Conservation (phyloP, 2,888 invertebrate genomes). For the Leucania comma region DNA sequence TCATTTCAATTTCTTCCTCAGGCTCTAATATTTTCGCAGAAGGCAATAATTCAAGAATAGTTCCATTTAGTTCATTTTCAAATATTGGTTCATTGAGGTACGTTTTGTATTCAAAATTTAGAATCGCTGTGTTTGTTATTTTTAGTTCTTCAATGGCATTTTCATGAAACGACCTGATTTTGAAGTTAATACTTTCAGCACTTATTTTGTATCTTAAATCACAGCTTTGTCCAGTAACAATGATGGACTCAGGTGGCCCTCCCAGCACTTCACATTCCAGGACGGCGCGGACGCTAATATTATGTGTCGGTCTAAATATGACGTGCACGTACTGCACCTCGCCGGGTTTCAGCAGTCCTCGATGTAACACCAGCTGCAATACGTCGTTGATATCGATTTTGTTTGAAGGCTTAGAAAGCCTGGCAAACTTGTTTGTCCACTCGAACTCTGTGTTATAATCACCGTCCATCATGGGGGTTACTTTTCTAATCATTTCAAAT, state of each 20-base stretch:
- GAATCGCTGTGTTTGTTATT: constrained; percentile 87
- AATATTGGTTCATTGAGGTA: constrained; percentile 78
- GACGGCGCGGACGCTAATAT: constrained; percentile 84
- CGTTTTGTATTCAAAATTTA: constrained; percentile 85
- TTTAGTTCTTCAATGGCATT: constrained; percentile 77
- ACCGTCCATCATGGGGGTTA: constrained; percentile 78
- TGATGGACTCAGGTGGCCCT: constrained; percentile 89
- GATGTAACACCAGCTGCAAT: constrained; percentile 85
- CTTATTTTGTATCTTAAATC: constrained; percentile 88
- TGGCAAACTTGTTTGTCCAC: constrained; percentile 81
- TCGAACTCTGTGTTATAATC: constrained; percentile 75
- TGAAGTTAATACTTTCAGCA: constrained; percentile 81
- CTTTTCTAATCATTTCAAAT: constrained; percentile 72
- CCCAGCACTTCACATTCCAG: constrained; percentile 90
- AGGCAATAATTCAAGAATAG: constrained; percentile 86
- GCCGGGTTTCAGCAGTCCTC: constrained; percentile 88
- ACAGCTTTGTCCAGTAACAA: constrained; percentile 88
- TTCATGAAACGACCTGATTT: constrained; percentile 86
- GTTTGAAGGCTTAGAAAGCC: constrained; percentile 58
- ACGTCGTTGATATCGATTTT: constrained; percentile 78
- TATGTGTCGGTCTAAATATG: constrained; percentile 84
- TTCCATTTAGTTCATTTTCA: constrained; percentile 81
- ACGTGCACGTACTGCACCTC: constrained; percentile 88
- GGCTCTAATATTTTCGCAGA: constrained; percentile 81
- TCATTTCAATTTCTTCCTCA: constrained; percentile 81